Conservation (phyloP, 2,797 vertebrate species). For the Pseudochaenichthys georgianus region DNA sequence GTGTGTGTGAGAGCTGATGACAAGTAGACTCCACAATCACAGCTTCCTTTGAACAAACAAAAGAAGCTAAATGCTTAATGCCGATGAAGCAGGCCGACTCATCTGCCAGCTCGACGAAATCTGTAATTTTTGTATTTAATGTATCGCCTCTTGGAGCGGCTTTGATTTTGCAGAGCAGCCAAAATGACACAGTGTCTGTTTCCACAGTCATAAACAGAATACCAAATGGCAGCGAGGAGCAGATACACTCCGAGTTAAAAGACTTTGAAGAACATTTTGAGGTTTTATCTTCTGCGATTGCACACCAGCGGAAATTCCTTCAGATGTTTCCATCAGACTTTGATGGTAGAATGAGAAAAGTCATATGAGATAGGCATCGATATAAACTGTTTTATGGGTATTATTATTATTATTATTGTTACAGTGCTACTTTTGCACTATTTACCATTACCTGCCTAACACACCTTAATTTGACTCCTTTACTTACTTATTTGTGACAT, state of each 20-base stretch:
- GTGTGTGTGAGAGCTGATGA: constrained; percentile 33
- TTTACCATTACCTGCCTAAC: too few species aligned
- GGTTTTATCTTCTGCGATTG: not conserved
- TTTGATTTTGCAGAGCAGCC: constrained; percentile 67
- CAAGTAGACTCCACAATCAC: constrained; percentile 67
- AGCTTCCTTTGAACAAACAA: constrained; percentile 61
- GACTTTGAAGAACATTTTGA: constrained; percentile 46
- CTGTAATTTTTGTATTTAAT: constrained; percentile 67
- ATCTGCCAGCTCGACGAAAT: constrained; percentile 48
- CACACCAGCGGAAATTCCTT: constrained; percentile 9
- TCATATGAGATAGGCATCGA: too few species aligned
- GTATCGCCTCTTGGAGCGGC: constrained; percentile 69
- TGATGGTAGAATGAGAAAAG: not conserved
- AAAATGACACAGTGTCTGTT: constrained; percentile 55
- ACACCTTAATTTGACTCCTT: too few species aligned
- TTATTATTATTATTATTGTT: too few species aligned
- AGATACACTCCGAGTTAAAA: constrained; percentile 48
- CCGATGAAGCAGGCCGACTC: constrained; percentile 5
- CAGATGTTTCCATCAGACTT: not conserved
- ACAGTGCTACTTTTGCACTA: too few species aligned
- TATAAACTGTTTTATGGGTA: too few species aligned
- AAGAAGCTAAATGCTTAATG: constrained; percentile 42
- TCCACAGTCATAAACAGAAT: constrained; percentile 58
- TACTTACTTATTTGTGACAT: too few species aligned
- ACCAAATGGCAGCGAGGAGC: constrained; percentile 49